Evolutionary conservation across 37 sponge, comb jelly and placozoan species (phyloP).

Genomic region (Ianthella basta): DNA sequence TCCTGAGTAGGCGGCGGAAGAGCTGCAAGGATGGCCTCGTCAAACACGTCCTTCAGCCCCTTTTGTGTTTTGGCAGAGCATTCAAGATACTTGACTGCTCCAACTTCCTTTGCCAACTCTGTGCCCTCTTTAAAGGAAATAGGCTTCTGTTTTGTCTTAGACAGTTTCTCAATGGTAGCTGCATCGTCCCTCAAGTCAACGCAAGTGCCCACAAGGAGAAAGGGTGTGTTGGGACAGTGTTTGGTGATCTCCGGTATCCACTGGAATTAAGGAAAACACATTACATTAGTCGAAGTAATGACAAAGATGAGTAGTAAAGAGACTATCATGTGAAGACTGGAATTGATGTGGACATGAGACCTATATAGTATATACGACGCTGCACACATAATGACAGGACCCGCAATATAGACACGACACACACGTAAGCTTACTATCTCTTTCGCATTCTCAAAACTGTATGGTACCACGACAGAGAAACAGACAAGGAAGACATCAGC

Average conservation of each 20-base stretch:
- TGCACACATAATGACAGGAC: neutral
- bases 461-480: constrained; percentile 94
- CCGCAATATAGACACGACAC: neutral
- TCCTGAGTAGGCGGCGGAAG: constrained; percentile 98
- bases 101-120: constrained; percentile 86
- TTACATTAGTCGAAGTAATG: too few species aligned
- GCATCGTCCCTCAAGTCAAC: constrained; percentile 96
- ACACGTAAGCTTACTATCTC: constrained; percentile 89
- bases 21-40: constrained; percentile 98
- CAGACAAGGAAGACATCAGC: constrained; percentile 98
- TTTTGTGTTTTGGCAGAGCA: constrained; percentile 99
- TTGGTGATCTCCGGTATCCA: constrained; percentile 93
- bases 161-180: constrained; percentile 89
- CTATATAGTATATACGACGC: neutral
- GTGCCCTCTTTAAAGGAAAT: constrained; percentile 85
- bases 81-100: constrained; percentile 97
- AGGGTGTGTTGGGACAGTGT: constrained; percentile 90
- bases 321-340: too few species aligned
- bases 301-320: too few species aligned
- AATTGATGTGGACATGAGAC: too few species aligned
- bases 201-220: constrained; percentile 89
- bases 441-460: constrained; percentile 97
- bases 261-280: constrained; percentile 40
- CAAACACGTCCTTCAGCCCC: constrained; percentile 98
- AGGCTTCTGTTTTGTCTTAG: constrained; percentile 92